These are phyloP conservation scores for Physeter macrocephalus DNA, from an alignment of 2,113 vertebrate species.

Conservation along the genomic window DNA sequence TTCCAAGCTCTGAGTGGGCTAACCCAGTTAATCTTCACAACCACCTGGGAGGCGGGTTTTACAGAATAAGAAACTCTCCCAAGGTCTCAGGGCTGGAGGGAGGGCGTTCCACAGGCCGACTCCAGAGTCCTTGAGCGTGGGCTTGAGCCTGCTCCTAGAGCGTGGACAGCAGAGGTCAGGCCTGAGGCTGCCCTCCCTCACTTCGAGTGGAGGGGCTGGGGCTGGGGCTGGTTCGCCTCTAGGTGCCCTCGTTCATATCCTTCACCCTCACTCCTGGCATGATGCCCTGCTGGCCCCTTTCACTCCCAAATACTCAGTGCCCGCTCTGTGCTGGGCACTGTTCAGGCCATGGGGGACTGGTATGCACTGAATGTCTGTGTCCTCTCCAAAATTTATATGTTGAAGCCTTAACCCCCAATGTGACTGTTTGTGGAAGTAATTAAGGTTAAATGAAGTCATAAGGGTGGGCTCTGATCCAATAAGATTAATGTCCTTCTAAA, in stretches of 20 bases:
- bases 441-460: neutral
- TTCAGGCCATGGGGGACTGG: neutral
- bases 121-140: neutral
- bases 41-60: neutral
- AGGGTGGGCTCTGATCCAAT: neutral
- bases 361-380: neutral
- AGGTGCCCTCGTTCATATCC: neutral
- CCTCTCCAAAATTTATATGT: neutral
- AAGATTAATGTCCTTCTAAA: neutral
- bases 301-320: neutral
- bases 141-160: neutral
- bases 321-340: rapidly evolving
- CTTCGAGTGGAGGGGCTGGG: too few relatives aligned
- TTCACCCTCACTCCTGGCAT: neutral
- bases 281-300: neutral
- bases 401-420: neutral
- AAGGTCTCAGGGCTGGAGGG: too few relatives aligned
- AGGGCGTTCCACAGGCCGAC: rapidly evolving
- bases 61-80: neutral
- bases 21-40: too few relatives aligned
- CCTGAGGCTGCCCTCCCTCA: neutral
- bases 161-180: neutral
- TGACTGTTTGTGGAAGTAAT: neutral
- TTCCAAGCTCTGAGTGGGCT: neutral
- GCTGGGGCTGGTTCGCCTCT: neutral